Evolutionary conservation across 37 sponge, comb jelly and placozoan species (phyloP), one percentile per base, ranked within the genome.

Genomic region (Bolinopsis microptera): DNA sequence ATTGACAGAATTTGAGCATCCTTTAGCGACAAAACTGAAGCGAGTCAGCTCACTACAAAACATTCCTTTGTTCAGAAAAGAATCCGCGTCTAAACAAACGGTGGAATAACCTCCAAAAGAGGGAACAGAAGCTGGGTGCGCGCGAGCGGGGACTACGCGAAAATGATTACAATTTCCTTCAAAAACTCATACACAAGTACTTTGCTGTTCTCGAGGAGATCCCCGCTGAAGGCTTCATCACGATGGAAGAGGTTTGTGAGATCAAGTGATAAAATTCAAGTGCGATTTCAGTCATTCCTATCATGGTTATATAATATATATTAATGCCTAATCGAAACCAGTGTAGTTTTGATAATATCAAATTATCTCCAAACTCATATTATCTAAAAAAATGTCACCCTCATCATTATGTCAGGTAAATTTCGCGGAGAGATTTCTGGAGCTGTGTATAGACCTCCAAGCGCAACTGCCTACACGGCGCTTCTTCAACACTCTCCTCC

Each of bases 401-500:
- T n/a, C n/a, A n/a, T n/a, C n/a, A n/a, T n/a, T n/a, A n/a, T 83
- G 93, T 39, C 38, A 93, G 69, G 95, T 98, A 36, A 76, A 94
- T 69, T 98, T 94, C 93, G 97, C 97, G 93, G 97, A 97, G 94
- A 82, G 97, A 0, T 96, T 96, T 38, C 76, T 99, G 1, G 99
- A 99, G 95, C 94, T 99, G 35, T 61, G 97, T 16, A 96, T 86
- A 22, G 99, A 99, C 76, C 80, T 99, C 1, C 93, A 96, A 95
- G 93, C 97, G 1, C 96, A 96, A 92, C 95, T 97, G 38, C 97
- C 96, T 16, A 96, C 99, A 0, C 88, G 99, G 25, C 69, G 99
- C 23, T 99, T 97, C 95, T 96, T 99, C 95, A 97, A 97, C 92
- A 97, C 97, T 8, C 94, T 99, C 23, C 94, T 99, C 38, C 96